These are phyloP conservation scores for Girardia tigrina DNA, from an alignment of 2,888 invertebrate species.

Conservation along the genomic window DNA sequence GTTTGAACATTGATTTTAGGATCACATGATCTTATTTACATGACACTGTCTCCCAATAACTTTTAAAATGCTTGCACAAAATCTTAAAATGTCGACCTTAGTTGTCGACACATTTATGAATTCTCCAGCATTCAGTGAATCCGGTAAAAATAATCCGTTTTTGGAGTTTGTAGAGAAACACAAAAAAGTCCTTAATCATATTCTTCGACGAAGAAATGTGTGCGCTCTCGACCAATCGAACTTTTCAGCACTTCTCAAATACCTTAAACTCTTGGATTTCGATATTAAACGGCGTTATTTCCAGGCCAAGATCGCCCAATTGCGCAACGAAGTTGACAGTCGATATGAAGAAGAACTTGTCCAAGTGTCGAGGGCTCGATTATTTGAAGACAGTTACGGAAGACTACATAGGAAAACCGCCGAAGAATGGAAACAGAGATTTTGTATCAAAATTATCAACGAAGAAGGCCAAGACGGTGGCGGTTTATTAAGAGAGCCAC, in stretches of 20 bases:
- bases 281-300: slow-evolving; percentile 75
- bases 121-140: neutral
- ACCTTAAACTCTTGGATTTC: slow-evolving; percentile 72
- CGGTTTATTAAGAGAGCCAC: slow-evolving; percentile 67
- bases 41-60: too few species aligned
- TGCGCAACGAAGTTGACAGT: neutral
- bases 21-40: too few species aligned
- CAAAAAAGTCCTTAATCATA: slow-evolving; percentile 73
- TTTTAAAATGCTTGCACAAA: too few species aligned
- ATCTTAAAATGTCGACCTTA: too few species aligned
- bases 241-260: slow-evolving; percentile 71
- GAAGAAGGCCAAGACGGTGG: slow-evolving; percentile 85
- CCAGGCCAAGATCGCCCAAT: slow-evolving; percentile 64
- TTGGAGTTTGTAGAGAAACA: slow-evolving; percentile 59
- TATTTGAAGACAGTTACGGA: slow-evolving; percentile 75
- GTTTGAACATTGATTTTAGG: too few species aligned
- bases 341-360: slow-evolving; percentile 32
- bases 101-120: neutral
- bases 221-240: slow-evolving; percentile 69
- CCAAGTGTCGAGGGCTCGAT: slow-evolving; percentile 56
- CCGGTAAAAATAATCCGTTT: slow-evolving; percentile 41
- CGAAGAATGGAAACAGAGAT: slow-evolving; percentile 77
- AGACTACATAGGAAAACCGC: slow-evolving; percentile 67
- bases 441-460: slow-evolving; percentile 76
- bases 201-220: slow-evolving; percentile 60